Evolutionary conservation across 2,797 vertebrate genomes (phyloP).

Genomic region (Melanitta fusca): DNA sequence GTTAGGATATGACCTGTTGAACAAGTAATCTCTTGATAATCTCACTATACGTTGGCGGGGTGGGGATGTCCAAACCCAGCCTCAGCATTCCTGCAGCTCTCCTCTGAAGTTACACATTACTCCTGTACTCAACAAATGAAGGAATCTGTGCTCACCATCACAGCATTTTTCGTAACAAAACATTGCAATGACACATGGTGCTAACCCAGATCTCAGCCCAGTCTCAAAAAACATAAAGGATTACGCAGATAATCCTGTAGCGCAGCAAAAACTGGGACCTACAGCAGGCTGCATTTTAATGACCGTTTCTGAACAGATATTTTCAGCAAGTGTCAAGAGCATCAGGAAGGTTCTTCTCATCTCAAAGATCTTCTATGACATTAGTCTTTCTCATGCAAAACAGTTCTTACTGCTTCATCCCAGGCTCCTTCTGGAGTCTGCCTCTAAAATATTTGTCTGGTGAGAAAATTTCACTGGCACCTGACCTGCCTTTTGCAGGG

Average conservation of each 20-base stretch:
- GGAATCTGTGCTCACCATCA: background rate
- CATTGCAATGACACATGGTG: rapidly evolving
- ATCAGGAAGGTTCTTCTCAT: background rate
- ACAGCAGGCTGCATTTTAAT: background rate
- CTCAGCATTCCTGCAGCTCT: background rate
- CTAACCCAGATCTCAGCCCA: background rate
- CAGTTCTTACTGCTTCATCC: background rate
- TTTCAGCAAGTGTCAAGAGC: background rate
- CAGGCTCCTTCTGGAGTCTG: background rate
- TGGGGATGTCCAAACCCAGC: background rate
- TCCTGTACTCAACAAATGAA: background rate
- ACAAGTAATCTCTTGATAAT: background rate
- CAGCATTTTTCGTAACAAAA: background rate
- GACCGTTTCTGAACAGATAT: background rate
- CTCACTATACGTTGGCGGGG: background rate
- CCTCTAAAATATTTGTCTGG: background rate
- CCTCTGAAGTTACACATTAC: background rate
- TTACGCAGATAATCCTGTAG: background rate
- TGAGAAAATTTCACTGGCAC: background rate
- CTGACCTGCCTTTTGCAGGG: background rate
- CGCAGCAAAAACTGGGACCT: background rate
- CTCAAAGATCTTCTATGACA: background rate
- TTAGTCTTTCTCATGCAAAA: background rate
- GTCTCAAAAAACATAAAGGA: background rate
- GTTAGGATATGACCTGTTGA: background rate